These are phyloP conservation scores for Trialeurodes vaporariorum DNA, from an alignment of 1,140 invertebrate genomes.

Conservation along the genomic window DNA sequence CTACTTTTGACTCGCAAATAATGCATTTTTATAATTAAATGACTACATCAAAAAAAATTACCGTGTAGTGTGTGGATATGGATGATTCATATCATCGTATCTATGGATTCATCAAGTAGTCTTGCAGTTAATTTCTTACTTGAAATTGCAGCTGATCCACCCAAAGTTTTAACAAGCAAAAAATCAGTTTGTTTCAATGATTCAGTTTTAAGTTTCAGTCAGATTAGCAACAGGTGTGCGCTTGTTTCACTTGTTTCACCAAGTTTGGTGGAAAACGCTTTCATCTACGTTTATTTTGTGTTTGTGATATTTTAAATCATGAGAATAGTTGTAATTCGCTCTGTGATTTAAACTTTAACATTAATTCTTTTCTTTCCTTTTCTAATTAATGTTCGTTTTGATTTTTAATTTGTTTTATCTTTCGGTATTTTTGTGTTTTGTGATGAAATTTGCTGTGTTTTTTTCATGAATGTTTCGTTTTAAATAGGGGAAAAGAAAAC, in stretches of 20 bases:
- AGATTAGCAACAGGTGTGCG: neutral
- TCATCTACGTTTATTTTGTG: neutral
- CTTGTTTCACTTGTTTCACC: too few species aligned
- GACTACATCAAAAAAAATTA: too few species aligned
- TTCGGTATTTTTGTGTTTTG: neutral
- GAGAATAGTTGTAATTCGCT: neutral
- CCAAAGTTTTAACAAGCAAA: neutral
- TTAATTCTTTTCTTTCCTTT: neutral
- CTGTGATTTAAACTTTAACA: neutral
- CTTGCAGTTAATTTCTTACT: neutral
- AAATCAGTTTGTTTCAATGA: neutral
- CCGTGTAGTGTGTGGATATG: too few species aligned
- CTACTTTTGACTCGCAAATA: too few species aligned
- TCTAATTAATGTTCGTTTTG: neutral
- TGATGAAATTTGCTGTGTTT: neutral
- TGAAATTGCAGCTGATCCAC: neutral
- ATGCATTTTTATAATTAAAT: too few species aligned
- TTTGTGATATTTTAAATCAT: slow-evolving; percentile 1
- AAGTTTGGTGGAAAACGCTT: neutral
- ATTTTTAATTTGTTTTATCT: neutral
- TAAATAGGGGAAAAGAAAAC: too few species aligned
- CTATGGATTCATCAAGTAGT: too few species aligned
- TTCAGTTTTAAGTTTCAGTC: neutral
- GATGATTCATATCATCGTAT: too few species aligned
- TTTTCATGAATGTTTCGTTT: neutral